A percentile compares a stretch with the other conserved stretches of the same genome.
Evolutionary conservation across 2,888 invertebrate species (phyloP).

Genomic region (Zootermopsis nevadensis): DNA sequence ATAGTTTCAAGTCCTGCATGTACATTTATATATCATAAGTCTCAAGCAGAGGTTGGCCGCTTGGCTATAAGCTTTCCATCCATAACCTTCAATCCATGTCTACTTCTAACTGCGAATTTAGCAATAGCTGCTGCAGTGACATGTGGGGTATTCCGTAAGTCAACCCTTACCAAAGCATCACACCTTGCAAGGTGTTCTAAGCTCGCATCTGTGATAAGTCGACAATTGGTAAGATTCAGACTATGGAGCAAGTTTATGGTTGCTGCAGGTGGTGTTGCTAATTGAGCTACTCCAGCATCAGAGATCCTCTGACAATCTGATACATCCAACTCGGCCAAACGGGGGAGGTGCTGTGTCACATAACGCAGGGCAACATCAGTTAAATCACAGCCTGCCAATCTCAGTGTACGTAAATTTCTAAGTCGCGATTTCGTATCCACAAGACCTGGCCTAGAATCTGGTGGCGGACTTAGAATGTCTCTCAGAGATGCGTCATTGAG

Average conservation of each 20-base stretch:
- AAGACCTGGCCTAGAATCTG: constrained; percentile 83
- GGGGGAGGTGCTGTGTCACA: constrained; percentile 80
- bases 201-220: constrained; percentile 83
- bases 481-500: constrained; percentile 86
- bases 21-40: background rate
- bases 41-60: constrained; percentile 37
- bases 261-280: constrained; percentile 79
- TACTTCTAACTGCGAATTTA: constrained; percentile 74
- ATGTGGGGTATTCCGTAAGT: constrained; percentile 82
- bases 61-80: constrained; percentile 52
- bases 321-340: constrained; percentile 80
- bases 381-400: constrained; percentile 88
- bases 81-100: constrained; percentile 52
- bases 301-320: constrained; percentile 87
- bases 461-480: constrained; percentile 87
- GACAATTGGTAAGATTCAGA: constrained; percentile 85
- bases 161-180: constrained; percentile 77
- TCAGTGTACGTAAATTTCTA: constrained; percentile 78
- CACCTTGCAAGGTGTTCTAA: constrained; percentile 84
- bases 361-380: constrained; percentile 88
- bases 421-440: constrained; percentile 81
- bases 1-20: background rate
- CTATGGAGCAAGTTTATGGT: constrained; percentile 73
- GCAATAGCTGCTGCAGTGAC: constrained; percentile 85
- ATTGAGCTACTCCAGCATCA: constrained; percentile 90